These are phyloP conservation scores for Albula goreensis DNA, from an alignment of 2,113 vertebrate genomes.

Conservation along the genomic window DNA sequence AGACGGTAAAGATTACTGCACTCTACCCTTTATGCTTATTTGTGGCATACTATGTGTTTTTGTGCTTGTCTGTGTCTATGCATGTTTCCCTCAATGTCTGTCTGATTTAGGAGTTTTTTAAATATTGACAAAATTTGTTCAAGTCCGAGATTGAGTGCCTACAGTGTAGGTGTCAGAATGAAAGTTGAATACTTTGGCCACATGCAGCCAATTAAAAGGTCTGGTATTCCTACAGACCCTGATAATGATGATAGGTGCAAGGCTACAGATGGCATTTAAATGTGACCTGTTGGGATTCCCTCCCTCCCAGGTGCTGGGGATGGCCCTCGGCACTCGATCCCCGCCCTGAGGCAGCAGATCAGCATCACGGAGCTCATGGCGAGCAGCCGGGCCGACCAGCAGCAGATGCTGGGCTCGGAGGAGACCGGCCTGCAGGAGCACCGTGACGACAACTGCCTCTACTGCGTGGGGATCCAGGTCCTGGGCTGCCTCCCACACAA, in stretches of 20 bases:
- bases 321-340: slow-evolving; percentile 74
- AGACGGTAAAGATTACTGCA: slow-evolving; percentile 61
- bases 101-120: no score
- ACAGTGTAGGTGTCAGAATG: no score
- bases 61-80: no score
- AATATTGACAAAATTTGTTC: no score
- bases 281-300: slow-evolving; percentile 28
- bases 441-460: slow-evolving; percentile 93
- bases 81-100: not conserved
- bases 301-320: slow-evolving; percentile 64
- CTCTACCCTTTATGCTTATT: not conserved
- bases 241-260: no score
- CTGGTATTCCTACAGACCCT: no score
- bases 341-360: slow-evolving; percentile 88
- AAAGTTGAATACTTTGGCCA: no score
- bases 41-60: no score
- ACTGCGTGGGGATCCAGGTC: slow-evolving; percentile 87
- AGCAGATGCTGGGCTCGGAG: slow-evolving; percentile 81
- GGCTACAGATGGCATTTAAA: not conserved
- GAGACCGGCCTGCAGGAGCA: slow-evolving; percentile 95
- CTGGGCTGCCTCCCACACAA: slow-evolving; percentile 83
- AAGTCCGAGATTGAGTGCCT: no score
- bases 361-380: slow-evolving; percentile 95
- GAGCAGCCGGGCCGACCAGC: slow-evolving; percentile 80
- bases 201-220: no score